Evolutionary conservation across 2,113 vertebrate genomes (phyloP).

Genomic region (Nannobrachium achirus): DNA sequence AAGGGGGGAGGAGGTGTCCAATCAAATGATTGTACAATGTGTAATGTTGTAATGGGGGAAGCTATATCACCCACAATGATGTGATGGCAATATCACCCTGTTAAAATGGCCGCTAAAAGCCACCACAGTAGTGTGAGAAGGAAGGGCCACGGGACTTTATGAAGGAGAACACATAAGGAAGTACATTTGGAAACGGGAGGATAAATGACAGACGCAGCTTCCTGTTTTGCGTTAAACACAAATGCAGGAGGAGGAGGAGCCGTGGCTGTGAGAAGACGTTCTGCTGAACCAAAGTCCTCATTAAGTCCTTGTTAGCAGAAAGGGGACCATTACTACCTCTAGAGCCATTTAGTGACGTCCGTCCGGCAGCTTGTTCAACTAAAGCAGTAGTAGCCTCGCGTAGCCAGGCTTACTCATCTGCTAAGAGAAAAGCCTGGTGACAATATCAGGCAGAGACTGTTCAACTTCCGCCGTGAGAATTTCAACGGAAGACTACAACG

Average conservation of each 20-base stretch:
- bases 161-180: too few species aligned
- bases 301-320: constrained; percentile 47
- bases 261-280: constrained; percentile 17
- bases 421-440: too few species aligned
- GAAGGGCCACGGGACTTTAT: too few species aligned
- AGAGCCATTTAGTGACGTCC: constrained; percentile 22
- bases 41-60: neutral
- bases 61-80: neutral
- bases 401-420: too few species aligned
- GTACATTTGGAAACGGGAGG: too few species aligned
- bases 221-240: constrained; percentile 45
- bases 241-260: constrained; percentile 29
- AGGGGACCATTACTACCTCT: constrained; percentile 51
- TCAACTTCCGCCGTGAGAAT: too few species aligned
- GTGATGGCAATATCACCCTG: constrained; percentile 1
- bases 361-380: too few species aligned
- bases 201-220: constrained; percentile 49
- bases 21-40: constrained; percentile 21
- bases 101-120: too few species aligned
- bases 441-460: too few species aligned
- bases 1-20: constrained; percentile 7
- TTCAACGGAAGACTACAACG: too few species aligned
- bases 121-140: too few species aligned
- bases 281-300: constrained; percentile 46
- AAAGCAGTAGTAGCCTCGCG: too few species aligned